Base-by-base conservation (phyloP, 2,113 vertebrate species). In the Paralichthys olivaceus region DNA sequence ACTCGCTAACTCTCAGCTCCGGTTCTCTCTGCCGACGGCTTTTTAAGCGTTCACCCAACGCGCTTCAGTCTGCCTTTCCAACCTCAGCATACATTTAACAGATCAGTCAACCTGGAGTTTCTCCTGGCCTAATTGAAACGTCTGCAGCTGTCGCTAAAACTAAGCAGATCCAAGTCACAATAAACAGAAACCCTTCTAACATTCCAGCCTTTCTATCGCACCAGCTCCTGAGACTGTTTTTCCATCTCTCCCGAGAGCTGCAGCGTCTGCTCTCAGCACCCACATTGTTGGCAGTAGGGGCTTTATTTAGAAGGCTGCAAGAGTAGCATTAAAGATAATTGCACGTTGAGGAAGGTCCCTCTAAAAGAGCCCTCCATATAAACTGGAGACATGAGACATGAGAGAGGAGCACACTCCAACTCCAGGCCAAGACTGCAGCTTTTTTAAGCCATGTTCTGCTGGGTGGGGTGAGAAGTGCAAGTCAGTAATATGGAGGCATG, bases 251-350 rank as follows among this genome's bases (percentile, higher is more conserved):
- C 79, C 59, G 78, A 89, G 85, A 89, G 85, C 77, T 78, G 75
- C 84, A 77, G 67, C 62, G 80, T 92, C 89, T 89, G 84, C 83
- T 85, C 85, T 81, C 76, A 56, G 90, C 92, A 87, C 88, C 91
- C 91, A 90, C 88, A 92, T 77, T 88, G 90, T 81, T 94, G 90
- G 92, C 85, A 91, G 86, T 61, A 74, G 79, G 82, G 82, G 83
- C 91, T 94, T 94, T 94, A 94, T 94, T 94, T 94, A 93, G 94
- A 93, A 90, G 87, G 77, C 90, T 92, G 89, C 85, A 90, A 49
- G 93, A 92, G 93, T 93, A 93, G 91, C 92, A 94, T 94, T 95
- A 94, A 94, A 92, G 89, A 95, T 94, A 95, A 95, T 95, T 94
- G 91, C 89, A 94, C 57, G 89, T 92, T 93, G 80, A 93, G 88